Percentiles rank a stretch among this genome's conserved stretches.
Conservation (phyloP, 2,113 vertebrate genomes). For the Peromyscus maniculatus region DNA sequence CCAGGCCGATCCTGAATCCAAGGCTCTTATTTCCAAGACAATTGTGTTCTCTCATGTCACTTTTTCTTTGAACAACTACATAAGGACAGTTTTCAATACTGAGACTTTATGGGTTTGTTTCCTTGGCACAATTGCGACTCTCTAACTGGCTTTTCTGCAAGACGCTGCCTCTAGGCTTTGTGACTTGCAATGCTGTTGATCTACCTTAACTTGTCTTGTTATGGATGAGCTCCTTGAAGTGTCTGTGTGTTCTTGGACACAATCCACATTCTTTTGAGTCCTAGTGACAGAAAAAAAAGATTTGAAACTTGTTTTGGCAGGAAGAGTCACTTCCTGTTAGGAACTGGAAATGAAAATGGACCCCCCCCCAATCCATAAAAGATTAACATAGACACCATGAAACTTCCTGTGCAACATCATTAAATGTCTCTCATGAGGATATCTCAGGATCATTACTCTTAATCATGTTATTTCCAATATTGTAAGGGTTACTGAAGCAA, state of each 20-base stretch:
- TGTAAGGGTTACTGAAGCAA: background rate
- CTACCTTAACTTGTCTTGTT: constrained; percentile 21
- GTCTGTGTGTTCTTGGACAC: background rate
- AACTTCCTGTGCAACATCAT: constrained; percentile 27
- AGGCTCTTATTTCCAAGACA: background rate
- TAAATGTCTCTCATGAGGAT: constrained; percentile 37
- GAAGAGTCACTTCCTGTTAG: constrained; percentile 63
- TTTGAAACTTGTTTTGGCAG: constrained; percentile 49
- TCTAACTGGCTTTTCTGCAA: background rate
- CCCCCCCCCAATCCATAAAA: background rate
- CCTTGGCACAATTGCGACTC: background rate
- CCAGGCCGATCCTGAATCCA: background rate
- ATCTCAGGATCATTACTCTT: constrained; percentile 50
- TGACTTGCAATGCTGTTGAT: background rate
- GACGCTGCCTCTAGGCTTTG: background rate
- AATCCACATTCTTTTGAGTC: background rate
- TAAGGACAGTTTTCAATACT: background rate
- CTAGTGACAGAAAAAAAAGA: background rate
- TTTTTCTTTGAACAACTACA: background rate
- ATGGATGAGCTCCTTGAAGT: background rate
- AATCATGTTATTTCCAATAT: constrained; percentile 64
- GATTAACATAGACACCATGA: constrained; percentile 19
- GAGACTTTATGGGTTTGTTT: background rate
- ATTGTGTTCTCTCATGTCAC: background rate
- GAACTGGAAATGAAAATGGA: constrained; percentile 54